These are phyloP conservation scores for Avahi laniger DNA, from an alignment of 2,797 vertebrate genomes.

Conservation along the genomic window DNA sequence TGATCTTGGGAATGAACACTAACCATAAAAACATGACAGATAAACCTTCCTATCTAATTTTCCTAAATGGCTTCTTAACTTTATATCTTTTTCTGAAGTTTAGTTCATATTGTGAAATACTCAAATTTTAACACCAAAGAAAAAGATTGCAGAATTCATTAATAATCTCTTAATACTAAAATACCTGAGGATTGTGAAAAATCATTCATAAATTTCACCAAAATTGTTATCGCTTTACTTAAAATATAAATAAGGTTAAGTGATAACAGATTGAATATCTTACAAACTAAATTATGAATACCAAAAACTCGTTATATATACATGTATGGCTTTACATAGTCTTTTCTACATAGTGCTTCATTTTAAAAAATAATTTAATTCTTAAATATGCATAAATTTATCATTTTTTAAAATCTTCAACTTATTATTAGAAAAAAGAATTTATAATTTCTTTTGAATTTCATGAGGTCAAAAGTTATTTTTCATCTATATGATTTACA, in stretches of 20 bases:
- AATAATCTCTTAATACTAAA: background rate
- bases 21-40: slow-evolving; percentile 64
- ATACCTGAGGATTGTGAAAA: background rate
- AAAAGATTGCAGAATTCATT: background rate
- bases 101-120: background rate
- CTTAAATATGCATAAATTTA: background rate
- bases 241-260: background rate
- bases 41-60: slow-evolving; percentile 59
- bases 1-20: slow-evolving; percentile 51
- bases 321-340: background rate
- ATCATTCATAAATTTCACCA: background rate
- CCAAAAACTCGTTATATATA: background rate
- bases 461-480: background rate
- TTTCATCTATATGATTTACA: slow-evolving; percentile 18
- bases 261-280: background rate
- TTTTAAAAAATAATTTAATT: background rate
- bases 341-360: background rate
- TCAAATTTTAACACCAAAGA: background rate
- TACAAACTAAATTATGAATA: background rate
- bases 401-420: background rate
- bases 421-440: background rate
- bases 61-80: slow-evolving; percentile 53
- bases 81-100: slow-evolving; percentile 34
- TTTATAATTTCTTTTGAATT: background rate
- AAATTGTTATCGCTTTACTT: background rate